Conservation (phyloP, 35 echinoderm and acorn worm species). For the Chiridota heheva region DNA sequence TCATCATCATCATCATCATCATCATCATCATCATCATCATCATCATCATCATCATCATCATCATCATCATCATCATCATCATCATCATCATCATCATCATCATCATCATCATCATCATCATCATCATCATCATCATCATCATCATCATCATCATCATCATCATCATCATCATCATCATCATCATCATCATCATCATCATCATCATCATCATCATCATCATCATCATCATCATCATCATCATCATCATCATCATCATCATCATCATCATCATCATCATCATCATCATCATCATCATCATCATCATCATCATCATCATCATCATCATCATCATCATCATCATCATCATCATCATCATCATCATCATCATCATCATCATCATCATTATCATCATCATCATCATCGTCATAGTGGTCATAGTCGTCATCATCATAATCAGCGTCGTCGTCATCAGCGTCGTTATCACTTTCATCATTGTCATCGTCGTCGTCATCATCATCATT, state of each 20-base stretch:
- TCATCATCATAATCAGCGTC: too few species aligned
- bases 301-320: conserved; percentile 16
- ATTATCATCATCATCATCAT: conserved; percentile 7
- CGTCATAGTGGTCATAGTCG: too few species aligned
- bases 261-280: conserved; percentile 5
- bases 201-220: conserved; percentile 14
- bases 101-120: conserved; percentile 6
- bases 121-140: not conserved
- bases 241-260: conserved; percentile 9
- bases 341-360: conserved; percentile 9
- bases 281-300: conserved; percentile 7
- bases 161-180: not conserved
- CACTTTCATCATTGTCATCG: too few species aligned
- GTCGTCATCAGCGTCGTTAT: too few species aligned
- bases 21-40: conserved; percentile 5
- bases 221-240: conserved; percentile 30
- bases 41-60: conserved; percentile 4
- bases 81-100: conserved; percentile 1
- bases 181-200: conserved; percentile 1
- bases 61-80: conserved; percentile 4
- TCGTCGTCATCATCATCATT: conserved; percentile 18
- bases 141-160: not conserved
- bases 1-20: conserved; percentile 4
- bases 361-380: not conserved
- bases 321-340: conserved; percentile 5